phyloP scores from a whole-genome alignment of 2,797 vertebrate species.

The Periophthalmus magnuspinnatus region DNA sequence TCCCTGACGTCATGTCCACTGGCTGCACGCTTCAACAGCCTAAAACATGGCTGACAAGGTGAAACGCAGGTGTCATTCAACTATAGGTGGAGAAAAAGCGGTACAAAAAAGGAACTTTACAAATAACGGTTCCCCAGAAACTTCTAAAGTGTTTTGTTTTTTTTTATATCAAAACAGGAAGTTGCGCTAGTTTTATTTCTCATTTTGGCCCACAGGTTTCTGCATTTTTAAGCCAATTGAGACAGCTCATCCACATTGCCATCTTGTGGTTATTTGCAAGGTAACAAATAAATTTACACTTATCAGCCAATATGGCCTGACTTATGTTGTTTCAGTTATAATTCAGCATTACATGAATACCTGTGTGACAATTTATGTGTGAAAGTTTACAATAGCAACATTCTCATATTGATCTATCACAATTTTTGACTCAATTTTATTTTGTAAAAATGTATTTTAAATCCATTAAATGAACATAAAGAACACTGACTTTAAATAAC shows the following conservation, averaged over 20 bases:
- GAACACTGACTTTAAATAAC: no score
- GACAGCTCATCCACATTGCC: conserved; percentile 68
- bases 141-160: conserved; percentile 17
- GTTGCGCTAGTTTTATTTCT: conserved; percentile 67
- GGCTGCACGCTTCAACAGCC: conserved; percentile 17
- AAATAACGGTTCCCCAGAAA: conserved; percentile 54
- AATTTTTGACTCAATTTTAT: no score
- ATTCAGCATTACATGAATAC: neutral
- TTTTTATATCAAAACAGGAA: conserved; percentile 55
- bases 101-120: conserved; percentile 60
- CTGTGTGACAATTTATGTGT: neutral
- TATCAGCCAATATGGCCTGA: neutral
- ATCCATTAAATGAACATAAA: no score
- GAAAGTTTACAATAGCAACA: neutral
- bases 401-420: no score
- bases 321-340: neutral
- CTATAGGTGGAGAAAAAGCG: conserved; percentile 26
- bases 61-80: conserved; percentile 57
- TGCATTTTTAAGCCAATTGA: conserved; percentile 53
- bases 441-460: no score
- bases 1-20: conserved; percentile 60
- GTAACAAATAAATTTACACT: conserved; percentile 45
- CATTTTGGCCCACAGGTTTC: conserved; percentile 62
- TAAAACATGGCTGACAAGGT: conserved; percentile 56
- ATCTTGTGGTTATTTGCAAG: conserved; percentile 75